Evolutionary conservation across 2,113 vertebrate species (phyloP).

Genomic region (Fulica atra): DNA sequence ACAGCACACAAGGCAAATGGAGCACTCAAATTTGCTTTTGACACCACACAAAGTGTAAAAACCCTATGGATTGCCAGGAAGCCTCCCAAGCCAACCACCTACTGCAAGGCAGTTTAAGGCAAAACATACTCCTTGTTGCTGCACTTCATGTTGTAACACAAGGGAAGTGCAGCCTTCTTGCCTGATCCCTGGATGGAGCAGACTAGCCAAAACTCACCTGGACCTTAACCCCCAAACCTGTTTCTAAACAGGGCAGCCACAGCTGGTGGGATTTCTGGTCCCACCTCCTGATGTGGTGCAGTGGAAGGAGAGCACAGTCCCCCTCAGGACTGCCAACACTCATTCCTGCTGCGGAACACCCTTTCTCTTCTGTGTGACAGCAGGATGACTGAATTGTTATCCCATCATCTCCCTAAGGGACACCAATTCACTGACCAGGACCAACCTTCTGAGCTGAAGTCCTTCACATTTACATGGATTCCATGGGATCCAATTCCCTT

Average conservation of each 20-base stretch:
- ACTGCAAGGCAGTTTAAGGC: neutral
- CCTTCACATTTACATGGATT: neutral
- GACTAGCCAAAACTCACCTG: neutral
- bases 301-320: fast-evolving
- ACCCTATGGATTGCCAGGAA: neutral
- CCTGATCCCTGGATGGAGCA: neutral
- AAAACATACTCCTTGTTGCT: neutral
- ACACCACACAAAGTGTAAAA: neutral
- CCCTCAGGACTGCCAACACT: neutral
- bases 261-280: neutral
- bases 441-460: neutral
- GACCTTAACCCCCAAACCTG: neutral
- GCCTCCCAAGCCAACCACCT: neutral
- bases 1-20: neutral
- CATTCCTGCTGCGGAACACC: neutral
- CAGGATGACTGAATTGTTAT: neutral
- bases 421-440: neutral
- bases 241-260: neutral
- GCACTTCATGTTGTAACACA: neutral
- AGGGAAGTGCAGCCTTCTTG: neutral
- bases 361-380: neutral
- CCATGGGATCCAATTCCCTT: no score
- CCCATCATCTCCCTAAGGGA: neutral
- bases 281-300: neutral
- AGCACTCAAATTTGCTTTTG: neutral